A percentile compares a stretch with the other conserved stretches of the same genome.
These are phyloP conservation scores for Hucho hucho DNA, from an alignment of 2,113 vertebrate genomes.

Conservation along the genomic window DNA sequence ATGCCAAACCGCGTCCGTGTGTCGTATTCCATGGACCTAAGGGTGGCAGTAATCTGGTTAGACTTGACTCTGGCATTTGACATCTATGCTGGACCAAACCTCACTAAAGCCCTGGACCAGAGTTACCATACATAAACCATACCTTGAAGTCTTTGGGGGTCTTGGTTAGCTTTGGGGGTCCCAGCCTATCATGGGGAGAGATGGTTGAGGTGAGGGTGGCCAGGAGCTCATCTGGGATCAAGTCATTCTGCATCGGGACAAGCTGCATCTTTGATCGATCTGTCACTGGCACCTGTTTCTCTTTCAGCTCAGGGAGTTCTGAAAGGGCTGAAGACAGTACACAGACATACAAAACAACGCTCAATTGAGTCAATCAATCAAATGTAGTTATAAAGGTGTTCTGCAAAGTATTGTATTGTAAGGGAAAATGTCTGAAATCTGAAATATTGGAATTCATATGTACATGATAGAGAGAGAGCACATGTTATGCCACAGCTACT, in stretches of 20 bases:
- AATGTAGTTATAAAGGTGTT: not conserved
- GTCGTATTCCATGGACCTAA: conserved; percentile 70
- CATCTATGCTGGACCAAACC: too few relatives aligned
- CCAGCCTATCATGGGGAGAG: conserved; percentile 47
- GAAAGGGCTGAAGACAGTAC: not conserved
- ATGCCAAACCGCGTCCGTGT: conserved; percentile 80
- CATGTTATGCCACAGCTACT: not conserved
- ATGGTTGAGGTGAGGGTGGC: conserved; percentile 69
- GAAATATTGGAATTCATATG: too few relatives aligned
- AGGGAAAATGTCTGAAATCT: too few relatives aligned
- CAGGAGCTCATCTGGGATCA: conserved; percentile 79
- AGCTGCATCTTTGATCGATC: conserved; percentile 34
- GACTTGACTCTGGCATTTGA: not conserved
- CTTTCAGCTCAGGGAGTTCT: conserved; percentile 56
- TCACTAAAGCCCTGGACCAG: not conserved
- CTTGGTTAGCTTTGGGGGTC: conserved; percentile 59
- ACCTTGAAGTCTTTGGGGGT: conserved; percentile 49
- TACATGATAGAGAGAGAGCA: not conserved
- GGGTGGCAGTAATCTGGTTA: not conserved
- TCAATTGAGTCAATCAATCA: not conserved
- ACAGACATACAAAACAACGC: not conserved
- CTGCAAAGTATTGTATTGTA: not conserved
- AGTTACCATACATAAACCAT: not conserved
- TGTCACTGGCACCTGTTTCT: conserved; percentile 9
- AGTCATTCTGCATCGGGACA: conserved; percentile 47